Percentiles rank a stretch among this genome's conserved stretches.
These are phyloP conservation scores for Scaptomyza graminum DNA, from an alignment of 1,140 invertebrate species.

Conservation along the genomic window DNA sequence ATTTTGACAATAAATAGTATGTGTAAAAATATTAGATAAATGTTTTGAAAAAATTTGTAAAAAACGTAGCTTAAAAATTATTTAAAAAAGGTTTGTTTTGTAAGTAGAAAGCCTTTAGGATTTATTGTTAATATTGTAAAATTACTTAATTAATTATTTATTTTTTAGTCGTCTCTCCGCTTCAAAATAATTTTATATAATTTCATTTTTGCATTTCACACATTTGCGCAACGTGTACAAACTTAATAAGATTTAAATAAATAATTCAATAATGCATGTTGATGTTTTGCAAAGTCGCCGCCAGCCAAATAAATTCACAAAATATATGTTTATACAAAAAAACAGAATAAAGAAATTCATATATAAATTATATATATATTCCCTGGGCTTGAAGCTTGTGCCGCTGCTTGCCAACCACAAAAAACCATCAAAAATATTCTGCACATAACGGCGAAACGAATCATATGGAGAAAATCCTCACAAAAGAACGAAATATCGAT, in stretches of 20 bases:
- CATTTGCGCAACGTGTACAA: conserved; percentile 58
- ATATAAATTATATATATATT: conserved; percentile 10
- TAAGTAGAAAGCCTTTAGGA: no score
- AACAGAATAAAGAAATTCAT: conserved; percentile 21
- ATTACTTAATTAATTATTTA: not conserved
- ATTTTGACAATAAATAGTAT: no score
- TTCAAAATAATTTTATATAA: conserved; percentile 10
- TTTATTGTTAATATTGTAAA: no score
- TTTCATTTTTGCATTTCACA: conserved; percentile 10
- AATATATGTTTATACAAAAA: conserved; percentile 18
- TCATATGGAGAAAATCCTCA: conserved; percentile 51
- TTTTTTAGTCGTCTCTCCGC: not conserved
- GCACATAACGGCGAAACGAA: conserved; percentile 69
- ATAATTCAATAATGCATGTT: conserved; percentile 69
- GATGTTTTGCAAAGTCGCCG: conserved; percentile 65
- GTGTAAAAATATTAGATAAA: no score
- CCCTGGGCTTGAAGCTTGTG: conserved; percentile 37
- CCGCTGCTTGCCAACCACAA: conserved; percentile 29
- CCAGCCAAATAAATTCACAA: conserved; percentile 29
- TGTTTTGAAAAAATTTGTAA: no score
- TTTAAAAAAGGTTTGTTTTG: no score
- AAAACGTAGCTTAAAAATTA: no score
- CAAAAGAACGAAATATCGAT: conserved; percentile 54
- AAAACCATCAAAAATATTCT: conserved; percentile 44
- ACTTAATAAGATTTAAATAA: conserved; percentile 38